phyloP scores from a whole-genome alignment of 2,113 vertebrate species.

The Rutilus rutilus region DNA sequence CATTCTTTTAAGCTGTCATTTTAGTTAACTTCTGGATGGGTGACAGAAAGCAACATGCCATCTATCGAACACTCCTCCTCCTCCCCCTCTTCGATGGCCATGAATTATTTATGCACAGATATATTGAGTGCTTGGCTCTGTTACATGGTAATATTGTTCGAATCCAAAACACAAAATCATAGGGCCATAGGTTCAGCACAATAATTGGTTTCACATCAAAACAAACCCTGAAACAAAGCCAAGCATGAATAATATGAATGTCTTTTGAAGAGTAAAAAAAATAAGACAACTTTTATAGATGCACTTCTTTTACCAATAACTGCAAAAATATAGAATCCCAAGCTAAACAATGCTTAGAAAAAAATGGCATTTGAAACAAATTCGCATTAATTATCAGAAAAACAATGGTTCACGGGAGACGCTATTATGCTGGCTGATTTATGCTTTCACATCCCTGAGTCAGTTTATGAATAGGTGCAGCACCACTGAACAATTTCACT shows the following conservation, averaged over 20 bases:
- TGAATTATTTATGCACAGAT: constrained; percentile 31
- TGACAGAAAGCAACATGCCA: constrained; percentile 44
- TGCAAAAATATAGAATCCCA: not conserved
- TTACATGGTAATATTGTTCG: constrained; percentile 27
- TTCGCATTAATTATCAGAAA: constrained; percentile 32
- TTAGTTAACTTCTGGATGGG: constrained; percentile 39
- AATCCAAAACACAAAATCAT: constrained; percentile 21
- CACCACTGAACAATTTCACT: constrained; percentile 39
- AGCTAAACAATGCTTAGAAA: not conserved
- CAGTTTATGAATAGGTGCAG: constrained; percentile 31
- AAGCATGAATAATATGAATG: not conserved
- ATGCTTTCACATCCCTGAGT: constrained; percentile 23
- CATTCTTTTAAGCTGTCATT: constrained; percentile 39
- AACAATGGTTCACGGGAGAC: constrained; percentile 20
- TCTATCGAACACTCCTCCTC: constrained; percentile 8
- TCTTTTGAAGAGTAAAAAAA: constrained; percentile 20
- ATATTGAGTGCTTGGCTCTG: constrained; percentile 35
- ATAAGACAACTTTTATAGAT: not conserved
- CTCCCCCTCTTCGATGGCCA: not conserved
- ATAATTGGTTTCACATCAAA: constrained; percentile 40
- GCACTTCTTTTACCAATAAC: constrained; percentile 3
- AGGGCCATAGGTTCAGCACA: constrained; percentile 7
- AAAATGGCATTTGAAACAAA: not conserved
- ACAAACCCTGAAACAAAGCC: constrained; percentile 33
- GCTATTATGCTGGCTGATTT: not conserved